Evolutionary conservation across 2,888 invertebrate species (phyloP).

Genomic region (Drosophila mimetica): DNA sequence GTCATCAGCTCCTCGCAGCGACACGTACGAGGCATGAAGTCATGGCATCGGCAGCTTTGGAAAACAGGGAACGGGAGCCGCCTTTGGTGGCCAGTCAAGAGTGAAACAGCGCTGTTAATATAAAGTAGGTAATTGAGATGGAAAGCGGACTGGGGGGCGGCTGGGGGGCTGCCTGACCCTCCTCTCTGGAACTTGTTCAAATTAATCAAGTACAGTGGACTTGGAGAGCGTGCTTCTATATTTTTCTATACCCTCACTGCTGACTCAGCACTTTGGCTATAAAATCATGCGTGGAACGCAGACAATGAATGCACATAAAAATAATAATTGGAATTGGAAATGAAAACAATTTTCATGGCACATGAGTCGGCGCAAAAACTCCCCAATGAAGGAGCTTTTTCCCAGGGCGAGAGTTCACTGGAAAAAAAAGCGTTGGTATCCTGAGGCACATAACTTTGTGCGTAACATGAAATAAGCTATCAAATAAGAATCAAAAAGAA

Average conservation of each 20-base stretch:
- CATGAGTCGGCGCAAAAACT: conserved; percentile 69
- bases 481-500: no score
- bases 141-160: no score
- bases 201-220: conserved; percentile 77
- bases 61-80: neutral
- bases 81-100: conserved; percentile 45
- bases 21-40: conserved; percentile 79
- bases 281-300: conserved; percentile 64
- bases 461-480: no score
- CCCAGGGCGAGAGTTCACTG: neutral
- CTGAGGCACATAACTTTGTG: no score
- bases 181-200: conserved; percentile 65
- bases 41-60: conserved; percentile 54
- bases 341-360: conserved; percentile 76
- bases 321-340: conserved; percentile 80
- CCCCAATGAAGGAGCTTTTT: neutral
- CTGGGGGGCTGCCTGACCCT: neutral
- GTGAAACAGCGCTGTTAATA: conserved; percentile 63
- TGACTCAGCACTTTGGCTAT: conserved; percentile 67
- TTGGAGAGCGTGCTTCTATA: neutral
- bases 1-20: conserved; percentile 48
- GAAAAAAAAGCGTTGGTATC: neutral
- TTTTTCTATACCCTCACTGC: conserved; percentile 36
- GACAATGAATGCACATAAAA: conserved; percentile 78
- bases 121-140: conserved; percentile 75